A percentile compares a stretch with the other conserved stretches of the same genome.
These are phyloP conservation scores for Brotula barbata DNA, from an alignment of 2,797 vertebrate genomes.

Conservation along the genomic window DNA sequence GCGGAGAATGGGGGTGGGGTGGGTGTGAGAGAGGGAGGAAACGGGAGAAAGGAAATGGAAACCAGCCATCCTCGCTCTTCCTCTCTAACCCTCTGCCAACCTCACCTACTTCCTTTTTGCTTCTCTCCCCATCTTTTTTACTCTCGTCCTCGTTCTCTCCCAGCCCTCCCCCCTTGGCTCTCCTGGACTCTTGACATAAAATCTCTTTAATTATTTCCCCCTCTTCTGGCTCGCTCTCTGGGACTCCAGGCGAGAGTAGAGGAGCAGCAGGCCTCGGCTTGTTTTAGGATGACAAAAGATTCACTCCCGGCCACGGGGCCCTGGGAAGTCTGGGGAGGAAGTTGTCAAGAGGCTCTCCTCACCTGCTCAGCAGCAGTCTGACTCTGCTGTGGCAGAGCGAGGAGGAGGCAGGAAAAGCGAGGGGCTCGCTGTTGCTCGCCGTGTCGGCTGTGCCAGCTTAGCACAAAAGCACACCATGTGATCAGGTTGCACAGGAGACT, in stretches of 20 bases:
- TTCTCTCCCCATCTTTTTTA: constrained; percentile 52
- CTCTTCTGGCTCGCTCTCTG: constrained; percentile 74
- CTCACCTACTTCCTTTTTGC: constrained; percentile 41
- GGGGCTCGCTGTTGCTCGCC: constrained; percentile 35
- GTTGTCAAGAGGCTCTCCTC: constrained; percentile 76
- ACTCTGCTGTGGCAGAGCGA: constrained; percentile 63
- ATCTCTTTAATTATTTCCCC: constrained; percentile 88
- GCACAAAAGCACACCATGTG: constrained; percentile 54
- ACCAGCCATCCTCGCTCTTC: constrained; percentile 73
- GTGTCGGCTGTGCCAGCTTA: constrained; percentile 60
- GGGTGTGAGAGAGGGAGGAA: constrained; percentile 68
- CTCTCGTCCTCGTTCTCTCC: constrained; percentile 45
- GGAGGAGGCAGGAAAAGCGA: constrained; percentile 48
- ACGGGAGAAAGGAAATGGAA: constrained; percentile 63
- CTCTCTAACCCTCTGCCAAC: constrained; percentile 44
- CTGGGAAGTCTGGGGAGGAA: constrained; percentile 72
- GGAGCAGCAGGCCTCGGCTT: constrained; percentile 75
- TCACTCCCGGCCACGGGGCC: constrained; percentile 60
- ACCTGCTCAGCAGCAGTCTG: constrained; percentile 73
- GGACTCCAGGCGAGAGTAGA: constrained; percentile 73
- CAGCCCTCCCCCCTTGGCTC: constrained; percentile 57
- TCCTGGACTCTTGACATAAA: constrained; percentile 83
- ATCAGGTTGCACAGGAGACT: constrained; percentile 41
- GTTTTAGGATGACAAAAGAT: constrained; percentile 79
- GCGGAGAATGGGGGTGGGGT: constrained; percentile 75